phyloP scores from a whole-genome alignment of 2,888 invertebrate genomes.

The Lacanobia oleracea region DNA sequence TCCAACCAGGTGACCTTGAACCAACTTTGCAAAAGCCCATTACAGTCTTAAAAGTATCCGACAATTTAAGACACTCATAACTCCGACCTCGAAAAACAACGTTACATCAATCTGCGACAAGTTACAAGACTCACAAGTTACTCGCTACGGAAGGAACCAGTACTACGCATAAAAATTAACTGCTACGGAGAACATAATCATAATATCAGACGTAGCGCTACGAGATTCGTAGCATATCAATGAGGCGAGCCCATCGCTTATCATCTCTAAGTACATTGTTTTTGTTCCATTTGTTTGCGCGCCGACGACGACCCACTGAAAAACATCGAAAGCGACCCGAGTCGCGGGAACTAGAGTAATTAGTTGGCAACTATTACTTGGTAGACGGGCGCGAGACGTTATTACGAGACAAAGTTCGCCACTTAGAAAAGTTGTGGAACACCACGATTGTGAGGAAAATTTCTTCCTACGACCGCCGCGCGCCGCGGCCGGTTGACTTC shows the following conservation, averaged over 20 bases:
- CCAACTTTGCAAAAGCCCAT: constrained; percentile 24
- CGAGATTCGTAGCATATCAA: constrained; percentile 75
- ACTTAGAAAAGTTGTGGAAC: constrained; percentile 78
- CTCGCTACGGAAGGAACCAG: constrained; percentile 48
- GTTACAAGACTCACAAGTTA: constrained; percentile 12
- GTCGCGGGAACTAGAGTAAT: constrained; percentile 68
- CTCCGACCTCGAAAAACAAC: constrained; percentile 32
- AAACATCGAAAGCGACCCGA: constrained; percentile 64
- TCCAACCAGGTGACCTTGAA: constrained; percentile 24
- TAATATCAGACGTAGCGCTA: constrained; percentile 73
- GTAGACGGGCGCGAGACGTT: constrained; percentile 81
- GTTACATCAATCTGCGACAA: constrained; percentile 40
- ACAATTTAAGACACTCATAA: constrained; percentile 7
- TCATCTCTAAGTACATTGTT: constrained; percentile 59
- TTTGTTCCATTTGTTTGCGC: constrained; percentile 53
- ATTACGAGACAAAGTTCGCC: constrained; percentile 76
- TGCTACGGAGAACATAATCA: constrained; percentile 68
- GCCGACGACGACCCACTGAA: constrained; percentile 52
- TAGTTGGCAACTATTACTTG: constrained; percentile 75
- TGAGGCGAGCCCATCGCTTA: constrained; percentile 57
- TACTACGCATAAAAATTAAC: constrained; percentile 56
- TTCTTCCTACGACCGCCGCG: constrained; percentile 42
- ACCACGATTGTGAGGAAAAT: constrained; percentile 67
- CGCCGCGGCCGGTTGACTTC: constrained; percentile 42
- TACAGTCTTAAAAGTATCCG: constrained; percentile 34